phyloP scores from a whole-genome alignment of 2,888 invertebrate species.

The Macaria liturata region DNA sequence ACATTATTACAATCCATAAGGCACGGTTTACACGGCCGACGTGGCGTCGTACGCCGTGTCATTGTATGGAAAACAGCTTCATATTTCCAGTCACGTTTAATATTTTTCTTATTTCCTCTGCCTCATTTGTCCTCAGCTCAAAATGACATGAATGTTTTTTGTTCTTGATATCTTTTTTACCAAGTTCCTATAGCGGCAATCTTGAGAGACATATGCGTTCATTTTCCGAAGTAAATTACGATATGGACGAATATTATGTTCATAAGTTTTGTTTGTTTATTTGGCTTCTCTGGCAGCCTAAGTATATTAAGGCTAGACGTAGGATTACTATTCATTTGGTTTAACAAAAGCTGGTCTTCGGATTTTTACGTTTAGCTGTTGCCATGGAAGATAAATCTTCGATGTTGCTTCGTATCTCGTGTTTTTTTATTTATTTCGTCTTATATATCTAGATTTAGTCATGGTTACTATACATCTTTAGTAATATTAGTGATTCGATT shows the following conservation, averaged over 20 bases:
- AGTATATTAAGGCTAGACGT: slow-evolving; percentile 6
- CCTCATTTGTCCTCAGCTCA: slow-evolving; percentile 75
- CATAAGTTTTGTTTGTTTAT: slow-evolving; percentile 18
- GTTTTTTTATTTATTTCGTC: no score
- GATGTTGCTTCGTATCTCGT: no score
- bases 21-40: slow-evolving; percentile 54
- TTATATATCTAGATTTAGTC: no score
- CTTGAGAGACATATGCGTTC: slow-evolving; percentile 34
- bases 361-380: no score
- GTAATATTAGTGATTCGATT: no score
- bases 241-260: slow-evolving; percentile 16
- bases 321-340: no score
- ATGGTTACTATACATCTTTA: no score
- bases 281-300: slow-evolving; percentile 7
- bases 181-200: slow-evolving; percentile 40
- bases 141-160: slow-evolving; percentile 67
- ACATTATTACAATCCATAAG: slow-evolving; percentile 23
- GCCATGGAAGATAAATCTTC: no score
- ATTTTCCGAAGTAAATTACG: slow-evolving; percentile 27
- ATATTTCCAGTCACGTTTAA: slow-evolving; percentile 77
- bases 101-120: slow-evolving; percentile 82
- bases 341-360: no score
- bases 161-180: slow-evolving; percentile 44
- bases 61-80: slow-evolving; percentile 64
- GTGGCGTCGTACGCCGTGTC: slow-evolving; percentile 56